Evolutionary conservation across 1,140 invertebrate genomes (phyloP), one percentile per base, ranked within the genome.

Genomic region (Papilio dardanus): DNA sequence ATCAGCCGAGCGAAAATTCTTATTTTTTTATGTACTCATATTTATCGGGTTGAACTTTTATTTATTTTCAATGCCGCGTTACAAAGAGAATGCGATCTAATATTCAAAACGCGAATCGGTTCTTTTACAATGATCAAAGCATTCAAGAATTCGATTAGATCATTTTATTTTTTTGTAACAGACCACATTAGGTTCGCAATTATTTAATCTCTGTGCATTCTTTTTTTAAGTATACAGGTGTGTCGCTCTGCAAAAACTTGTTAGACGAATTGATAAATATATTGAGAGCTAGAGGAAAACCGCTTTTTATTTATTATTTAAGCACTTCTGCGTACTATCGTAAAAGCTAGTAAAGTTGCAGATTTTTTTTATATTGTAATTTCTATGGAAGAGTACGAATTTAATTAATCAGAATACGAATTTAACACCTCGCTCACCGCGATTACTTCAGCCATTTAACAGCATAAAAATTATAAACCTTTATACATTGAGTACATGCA

Each of bases 101-200:
- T 12, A 24, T 62, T 14, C 21, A 28, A 19, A 46, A 46, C 7
- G 42, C 42, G 12, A 62, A 28, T 62, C 21, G 24, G 54, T 62
- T 58, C 50, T 58, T 28, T 30, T 62, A 62, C 54, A 62, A 28
- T 62, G 54, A 62, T 30, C 54, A 30, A 62, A 62, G 24, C 54
- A 28, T 62, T 10, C 10, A 28, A 62, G 54, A 62, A 62, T 62
- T 62, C 54, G 54, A 62, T 62, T 62, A 62, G 21, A 62, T 62
- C 54, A 62, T 62, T 4, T 12, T 28, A 62, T 62, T 62, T 58
- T 62, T 62, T 62, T 14, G 12, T 30, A 2, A 2, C 7, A 28
- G 24, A 28, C 54, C 24, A 14, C 21, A 12, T 3, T 14, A 62
- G 14, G 54, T 28, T 28, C 10, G 24, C 12, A 62, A 5, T 58